Evolutionary conservation across 2,797 vertebrate species (phyloP), one percentile per base, ranked within the genome.

Genomic region (Anguilla obscura): DNA sequence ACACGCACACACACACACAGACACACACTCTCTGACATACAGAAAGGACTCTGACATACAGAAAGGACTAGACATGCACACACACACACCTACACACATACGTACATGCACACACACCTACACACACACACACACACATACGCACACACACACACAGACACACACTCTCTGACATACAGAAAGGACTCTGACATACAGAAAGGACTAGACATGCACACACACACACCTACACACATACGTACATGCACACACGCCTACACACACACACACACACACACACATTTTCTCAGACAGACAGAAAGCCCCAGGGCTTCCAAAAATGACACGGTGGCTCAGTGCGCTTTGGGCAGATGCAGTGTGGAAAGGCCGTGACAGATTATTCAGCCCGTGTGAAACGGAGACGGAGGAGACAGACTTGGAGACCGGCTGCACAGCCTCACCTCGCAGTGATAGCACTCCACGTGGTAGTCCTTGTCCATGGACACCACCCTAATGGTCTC

Each of bases 381-480:
- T 33, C 69, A 3, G 30, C 33, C 21, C 5, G 30, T 76, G 74
- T 36, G 76, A 50, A 50, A 21, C 79, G 24, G 79, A 69, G 2
- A 58, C 63, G 7, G 63, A 5, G 7, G 63, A 69, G 63, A 69
- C 63, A 69, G 69, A 48, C 33, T 4, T 1, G 27, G n/a, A 58
- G 21, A 24, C 27, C 16, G 0, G 50, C 16, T 6, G 10, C 7
- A 10, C 33, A 1, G 33, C 36, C 93, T 96, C 92, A 99, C 99
- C 97, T 99, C 98, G 52, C 99, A 99, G 96, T 99, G 99, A 90
- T 99, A 99, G 89, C 98, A 99, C 86, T 98, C 98, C 95, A 99
- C 98, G 0, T 99, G 99, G 94, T 99, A 99, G 93, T 99, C 98
- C 92, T 97, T 98, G 95, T 99, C 99, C 99, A 99, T 99, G 2